Conservation (phyloP, 2,113 vertebrate species). For the Equus przewalskii region DNA sequence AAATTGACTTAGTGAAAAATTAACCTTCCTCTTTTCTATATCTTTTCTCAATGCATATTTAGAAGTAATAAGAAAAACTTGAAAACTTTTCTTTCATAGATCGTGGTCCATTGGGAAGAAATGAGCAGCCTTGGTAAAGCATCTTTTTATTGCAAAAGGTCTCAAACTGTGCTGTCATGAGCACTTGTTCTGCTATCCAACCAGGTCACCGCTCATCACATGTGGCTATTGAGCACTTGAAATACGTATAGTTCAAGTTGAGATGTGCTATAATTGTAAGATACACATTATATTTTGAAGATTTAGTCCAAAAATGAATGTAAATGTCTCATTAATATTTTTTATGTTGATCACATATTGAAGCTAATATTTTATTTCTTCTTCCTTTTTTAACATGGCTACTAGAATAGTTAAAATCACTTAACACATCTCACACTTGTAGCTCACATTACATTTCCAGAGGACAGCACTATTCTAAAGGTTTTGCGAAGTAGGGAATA, state of each 20-base stretch:
- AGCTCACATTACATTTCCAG: not conserved
- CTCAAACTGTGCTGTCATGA: not conserved
- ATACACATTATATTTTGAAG: not conserved
- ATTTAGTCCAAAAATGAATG: not conserved
- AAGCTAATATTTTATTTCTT: not conserved
- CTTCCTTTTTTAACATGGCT: not conserved
- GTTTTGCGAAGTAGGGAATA: not conserved
- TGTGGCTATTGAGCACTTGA: not conserved
- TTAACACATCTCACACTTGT: not conserved
- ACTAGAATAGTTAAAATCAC: not conserved
- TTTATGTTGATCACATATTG: not conserved
- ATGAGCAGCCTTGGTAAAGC: not conserved
- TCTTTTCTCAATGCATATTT: not conserved
- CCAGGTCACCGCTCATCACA: not conserved
- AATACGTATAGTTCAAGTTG: not conserved
- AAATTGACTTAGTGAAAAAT: not conserved
- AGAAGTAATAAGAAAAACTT: slow-evolving; percentile 10
- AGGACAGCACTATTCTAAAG: not conserved
- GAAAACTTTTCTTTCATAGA: not conserved
- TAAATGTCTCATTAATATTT: not conserved
- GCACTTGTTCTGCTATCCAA: not conserved
- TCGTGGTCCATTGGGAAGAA: not conserved
- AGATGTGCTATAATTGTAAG: not conserved
- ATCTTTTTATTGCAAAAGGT: not conserved
- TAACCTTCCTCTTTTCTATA: not conserved